Evolutionary conservation across 1,140 invertebrate genomes (phyloP).

Genomic region (Pseudobourletiella spinata): DNA sequence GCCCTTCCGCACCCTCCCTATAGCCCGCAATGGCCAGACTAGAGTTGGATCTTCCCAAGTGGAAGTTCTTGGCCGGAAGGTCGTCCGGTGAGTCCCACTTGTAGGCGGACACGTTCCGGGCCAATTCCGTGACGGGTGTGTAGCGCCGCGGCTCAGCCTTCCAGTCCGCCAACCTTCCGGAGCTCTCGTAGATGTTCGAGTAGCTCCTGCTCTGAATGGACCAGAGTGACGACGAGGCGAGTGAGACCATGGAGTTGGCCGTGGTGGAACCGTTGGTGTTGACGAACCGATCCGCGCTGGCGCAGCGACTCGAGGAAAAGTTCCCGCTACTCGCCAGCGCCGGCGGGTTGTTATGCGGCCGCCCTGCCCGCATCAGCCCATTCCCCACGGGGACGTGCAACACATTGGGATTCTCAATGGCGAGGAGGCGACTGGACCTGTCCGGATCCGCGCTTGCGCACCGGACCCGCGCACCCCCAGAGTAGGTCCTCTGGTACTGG

Average conservation of each 20-base stretch:
- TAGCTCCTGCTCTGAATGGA: neutral
- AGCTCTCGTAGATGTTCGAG: neutral
- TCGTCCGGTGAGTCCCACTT: slow-evolving; percentile 21
- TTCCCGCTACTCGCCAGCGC: neutral
- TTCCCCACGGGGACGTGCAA: neutral
- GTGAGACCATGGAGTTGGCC: neutral
- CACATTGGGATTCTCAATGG: neutral
- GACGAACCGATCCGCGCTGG: slow-evolving; percentile 18
- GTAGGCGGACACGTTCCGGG: slow-evolving; percentile 26
- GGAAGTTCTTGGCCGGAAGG: neutral
- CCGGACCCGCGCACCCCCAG: slow-evolving; percentile 17
- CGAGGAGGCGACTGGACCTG: neutral
- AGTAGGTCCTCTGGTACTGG: slow-evolving; percentile 20
- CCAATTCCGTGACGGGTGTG: slow-evolving; percentile 29
- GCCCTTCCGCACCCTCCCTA: neutral
- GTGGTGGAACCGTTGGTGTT: neutral
- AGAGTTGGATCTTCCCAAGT: neutral
- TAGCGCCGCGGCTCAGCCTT: neutral
- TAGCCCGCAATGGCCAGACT: neutral
- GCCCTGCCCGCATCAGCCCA: neutral
- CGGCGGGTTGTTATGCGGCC: neutral
- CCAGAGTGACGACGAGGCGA: neutral
- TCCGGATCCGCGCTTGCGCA: slow-evolving; percentile 28
- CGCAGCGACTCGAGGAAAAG: slow-evolving; percentile 18
- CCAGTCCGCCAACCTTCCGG: neutral